phyloP scores from a whole-genome alignment of 2,888 invertebrate species.

The Eupithecia tripunctaria region DNA sequence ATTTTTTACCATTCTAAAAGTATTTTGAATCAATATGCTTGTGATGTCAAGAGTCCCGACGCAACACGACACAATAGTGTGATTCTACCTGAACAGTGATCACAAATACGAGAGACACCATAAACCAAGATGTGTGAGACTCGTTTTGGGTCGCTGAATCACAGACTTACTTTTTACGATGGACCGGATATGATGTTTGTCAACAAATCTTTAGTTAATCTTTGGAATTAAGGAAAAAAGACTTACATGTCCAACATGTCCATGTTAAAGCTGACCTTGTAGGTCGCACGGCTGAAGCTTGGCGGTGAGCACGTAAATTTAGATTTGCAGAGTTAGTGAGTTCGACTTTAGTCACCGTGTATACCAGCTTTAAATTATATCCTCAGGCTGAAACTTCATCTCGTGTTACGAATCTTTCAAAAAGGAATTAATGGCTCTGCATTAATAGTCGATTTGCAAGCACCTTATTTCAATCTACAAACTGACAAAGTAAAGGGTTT shows the following conservation, averaged over 20 bases:
- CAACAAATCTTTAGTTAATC: background rate
- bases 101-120: no score
- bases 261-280: background rate
- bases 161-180: background rate
- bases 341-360: background rate
- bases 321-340: background rate
- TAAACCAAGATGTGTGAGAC: background rate
- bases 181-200: background rate
- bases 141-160: background rate
- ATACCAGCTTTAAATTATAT: conserved; percentile 60
- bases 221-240: background rate
- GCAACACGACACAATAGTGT: no score
- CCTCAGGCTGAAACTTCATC: conserved; percentile 74
- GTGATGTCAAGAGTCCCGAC: no score
- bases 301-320: background rate
- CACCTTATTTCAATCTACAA: conserved; percentile 17
- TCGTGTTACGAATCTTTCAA: conserved; percentile 65
- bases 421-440: conserved; percentile 53
- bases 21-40: no score
- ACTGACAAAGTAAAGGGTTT: background rate
- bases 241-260: no score
- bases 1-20: no score
- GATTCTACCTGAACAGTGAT: no score
- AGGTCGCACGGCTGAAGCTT: background rate
- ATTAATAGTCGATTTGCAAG: conserved; percentile 30